Percentiles rank a stretch among this genome's conserved stretches.
phyloP scores from a whole-genome alignment of 2,113 vertebrate species.

The Ranitomeya variabilis region DNA sequence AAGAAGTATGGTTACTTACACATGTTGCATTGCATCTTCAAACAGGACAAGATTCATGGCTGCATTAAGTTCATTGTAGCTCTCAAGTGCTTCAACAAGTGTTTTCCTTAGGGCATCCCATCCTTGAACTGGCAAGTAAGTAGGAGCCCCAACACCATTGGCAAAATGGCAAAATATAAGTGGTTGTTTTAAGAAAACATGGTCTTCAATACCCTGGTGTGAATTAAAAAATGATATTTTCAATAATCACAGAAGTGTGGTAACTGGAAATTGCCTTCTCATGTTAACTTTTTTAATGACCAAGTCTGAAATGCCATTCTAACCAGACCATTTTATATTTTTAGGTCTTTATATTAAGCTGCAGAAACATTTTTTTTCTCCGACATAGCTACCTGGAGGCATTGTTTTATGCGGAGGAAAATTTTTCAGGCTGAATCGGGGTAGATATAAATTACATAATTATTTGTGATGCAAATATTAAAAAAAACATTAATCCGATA shows the following conservation, averaged over 20 bases:
- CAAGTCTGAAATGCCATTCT: too few relatives aligned
- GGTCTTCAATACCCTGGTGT: slow-evolving; percentile 71
- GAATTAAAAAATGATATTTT: neutral
- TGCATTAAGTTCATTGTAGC: slow-evolving; percentile 76
- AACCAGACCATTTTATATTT: too few relatives aligned
- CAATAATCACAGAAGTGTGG: neutral
- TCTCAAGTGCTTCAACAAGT: slow-evolving; percentile 74
- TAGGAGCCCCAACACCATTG: slow-evolving; percentile 58
- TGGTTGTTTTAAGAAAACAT: slow-evolving; percentile 67
- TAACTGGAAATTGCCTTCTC: neutral
- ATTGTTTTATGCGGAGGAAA: too few relatives aligned
- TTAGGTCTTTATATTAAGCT: too few relatives aligned
- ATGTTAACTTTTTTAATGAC: too few relatives aligned
- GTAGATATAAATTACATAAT: too few relatives aligned
- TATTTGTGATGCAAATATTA: too few relatives aligned
- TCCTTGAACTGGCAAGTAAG: slow-evolving; percentile 72
- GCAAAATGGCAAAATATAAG: slow-evolving; percentile 79
- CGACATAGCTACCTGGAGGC: too few relatives aligned
- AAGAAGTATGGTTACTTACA: slow-evolving; percentile 68
- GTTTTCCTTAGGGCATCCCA: slow-evolving; percentile 71
- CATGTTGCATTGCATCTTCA: slow-evolving; percentile 78
- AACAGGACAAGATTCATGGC: slow-evolving; percentile 78
- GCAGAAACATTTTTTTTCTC: too few relatives aligned
- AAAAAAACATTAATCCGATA: too few relatives aligned
- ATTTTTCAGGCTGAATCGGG: too few relatives aligned